Evolutionary conservation across 2,797 vertebrate species (phyloP).

Genomic region (Peromyscus attwateri): DNA sequence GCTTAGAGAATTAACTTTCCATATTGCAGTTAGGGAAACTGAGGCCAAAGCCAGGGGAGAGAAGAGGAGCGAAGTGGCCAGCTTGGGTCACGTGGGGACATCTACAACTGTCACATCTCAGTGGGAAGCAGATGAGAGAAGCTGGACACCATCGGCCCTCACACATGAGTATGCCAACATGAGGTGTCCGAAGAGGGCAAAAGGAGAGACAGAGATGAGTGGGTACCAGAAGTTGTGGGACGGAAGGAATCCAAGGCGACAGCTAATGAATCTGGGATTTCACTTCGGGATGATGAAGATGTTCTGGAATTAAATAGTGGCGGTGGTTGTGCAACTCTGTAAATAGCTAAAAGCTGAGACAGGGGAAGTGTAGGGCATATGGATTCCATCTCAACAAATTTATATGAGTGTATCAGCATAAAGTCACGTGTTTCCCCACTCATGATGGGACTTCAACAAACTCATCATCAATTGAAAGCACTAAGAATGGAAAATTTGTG

Average conservation of each 20-base stretch:
- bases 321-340: background rate
- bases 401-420: fast-evolving
- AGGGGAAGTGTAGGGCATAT: fast-evolving
- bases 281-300: background rate
- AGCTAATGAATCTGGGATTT: background rate
- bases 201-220: background rate
- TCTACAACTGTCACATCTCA: fast-evolving
- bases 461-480: background rate
- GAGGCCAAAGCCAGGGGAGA: background rate
- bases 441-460: too few species aligned
- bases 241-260: background rate
- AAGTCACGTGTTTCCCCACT: background rate
- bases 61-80: too few species aligned
- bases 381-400: background rate
- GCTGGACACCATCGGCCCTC: background rate
- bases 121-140: background rate
- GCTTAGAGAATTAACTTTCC: background rate
- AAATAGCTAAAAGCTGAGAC: background rate
- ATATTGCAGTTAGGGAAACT: background rate
- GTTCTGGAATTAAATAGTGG: background rate
- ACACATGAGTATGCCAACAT: fast-evolving
- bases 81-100: fast-evolving
- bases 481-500: background rate
- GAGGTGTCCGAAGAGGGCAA: background rate
- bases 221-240: fast-evolving